Percentiles rank a stretch among this genome's conserved stretches.
These are phyloP conservation scores for Cygnus buccinator DNA, from an alignment of 2,113 vertebrate genomes.

Conservation along the genomic window DNA sequence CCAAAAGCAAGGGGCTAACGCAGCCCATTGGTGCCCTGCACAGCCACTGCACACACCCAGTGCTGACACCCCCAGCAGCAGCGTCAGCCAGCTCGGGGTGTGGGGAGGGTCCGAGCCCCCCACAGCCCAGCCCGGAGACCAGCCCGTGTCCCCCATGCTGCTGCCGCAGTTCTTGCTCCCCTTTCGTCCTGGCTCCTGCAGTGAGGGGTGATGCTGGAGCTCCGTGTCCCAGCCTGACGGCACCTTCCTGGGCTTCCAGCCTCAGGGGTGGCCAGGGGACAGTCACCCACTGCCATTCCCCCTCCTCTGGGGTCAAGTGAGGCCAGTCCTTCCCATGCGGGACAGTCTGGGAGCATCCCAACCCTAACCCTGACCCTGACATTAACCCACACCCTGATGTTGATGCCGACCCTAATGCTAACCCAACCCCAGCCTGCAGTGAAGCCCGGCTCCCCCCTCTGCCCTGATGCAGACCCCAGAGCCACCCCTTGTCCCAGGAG, in stretches of 20 bases:
- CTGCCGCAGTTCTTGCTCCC: no score
- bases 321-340: not conserved
- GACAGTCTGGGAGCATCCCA: not conserved
- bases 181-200: not conserved
- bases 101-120: not conserved
- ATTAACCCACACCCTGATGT: not conserved
- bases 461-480: fast-evolving
- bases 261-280: not conserved
- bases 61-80: not conserved
- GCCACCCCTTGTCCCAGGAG: not conserved
- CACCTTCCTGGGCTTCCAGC: not conserved
- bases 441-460: no score
- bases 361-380: not conserved
- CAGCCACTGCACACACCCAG: not conserved
- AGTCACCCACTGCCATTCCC: not conserved
- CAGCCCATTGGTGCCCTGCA: not conserved
- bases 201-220: not conserved
- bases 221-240: no score
- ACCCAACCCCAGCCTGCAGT: not conserved
- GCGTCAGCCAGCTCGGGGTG: not conserved
- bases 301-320: not conserved
- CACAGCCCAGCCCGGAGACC: not conserved
- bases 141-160: not conserved
- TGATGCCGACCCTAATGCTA: fast-evolving
- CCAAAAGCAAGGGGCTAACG: not conserved